These are phyloP conservation scores for Euspilapteryx auroguttella DNA, from an alignment of 2,888 invertebrate genomes.

Conservation along the genomic window DNA sequence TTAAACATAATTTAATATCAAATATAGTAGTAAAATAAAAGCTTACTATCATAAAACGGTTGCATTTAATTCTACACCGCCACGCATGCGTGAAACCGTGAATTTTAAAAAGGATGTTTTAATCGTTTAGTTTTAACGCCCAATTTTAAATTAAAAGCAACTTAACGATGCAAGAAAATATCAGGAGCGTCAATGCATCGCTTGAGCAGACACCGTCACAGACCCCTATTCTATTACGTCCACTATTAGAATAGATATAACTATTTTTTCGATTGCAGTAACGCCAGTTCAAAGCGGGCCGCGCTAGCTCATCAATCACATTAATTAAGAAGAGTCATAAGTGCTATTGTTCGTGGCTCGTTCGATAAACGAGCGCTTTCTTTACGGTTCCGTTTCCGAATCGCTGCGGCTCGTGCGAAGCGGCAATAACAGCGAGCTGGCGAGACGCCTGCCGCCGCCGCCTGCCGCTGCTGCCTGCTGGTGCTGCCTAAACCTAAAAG, in stretches of 20 bases:
- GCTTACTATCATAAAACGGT: too few species aligned
- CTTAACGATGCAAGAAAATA: constrained; percentile 34
- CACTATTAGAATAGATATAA: constrained; percentile 51
- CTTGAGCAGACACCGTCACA: too few species aligned
- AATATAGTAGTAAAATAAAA: too few species aligned
- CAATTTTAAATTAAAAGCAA: constrained; percentile 49
- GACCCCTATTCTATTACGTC: constrained; percentile 45
- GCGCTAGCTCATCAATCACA: constrained; percentile 49
- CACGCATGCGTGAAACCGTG: too few species aligned
- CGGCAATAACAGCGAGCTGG: constrained; percentile 10
- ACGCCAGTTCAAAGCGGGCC: constrained; percentile 43
- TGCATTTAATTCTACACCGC: too few species aligned
- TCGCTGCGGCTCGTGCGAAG: constrained; percentile 20
- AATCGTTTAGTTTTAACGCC: constrained; percentile 50
- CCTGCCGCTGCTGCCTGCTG: not conserved
- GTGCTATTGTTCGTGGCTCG: constrained; percentile 46
- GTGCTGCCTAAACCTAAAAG: not conserved
- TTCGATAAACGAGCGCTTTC: constrained; percentile 27
- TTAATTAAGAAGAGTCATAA: constrained; percentile 55
- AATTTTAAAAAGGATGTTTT: too few species aligned
- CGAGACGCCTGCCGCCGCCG: too few species aligned
- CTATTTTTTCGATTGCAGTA: constrained; percentile 57
- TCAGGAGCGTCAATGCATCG: too few species aligned
- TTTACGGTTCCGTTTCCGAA: constrained; percentile 12
- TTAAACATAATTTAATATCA: too few species aligned